Evolutionary conservation across 2,888 invertebrate genomes (phyloP).

Genomic region (Malachius bipustulatus): DNA sequence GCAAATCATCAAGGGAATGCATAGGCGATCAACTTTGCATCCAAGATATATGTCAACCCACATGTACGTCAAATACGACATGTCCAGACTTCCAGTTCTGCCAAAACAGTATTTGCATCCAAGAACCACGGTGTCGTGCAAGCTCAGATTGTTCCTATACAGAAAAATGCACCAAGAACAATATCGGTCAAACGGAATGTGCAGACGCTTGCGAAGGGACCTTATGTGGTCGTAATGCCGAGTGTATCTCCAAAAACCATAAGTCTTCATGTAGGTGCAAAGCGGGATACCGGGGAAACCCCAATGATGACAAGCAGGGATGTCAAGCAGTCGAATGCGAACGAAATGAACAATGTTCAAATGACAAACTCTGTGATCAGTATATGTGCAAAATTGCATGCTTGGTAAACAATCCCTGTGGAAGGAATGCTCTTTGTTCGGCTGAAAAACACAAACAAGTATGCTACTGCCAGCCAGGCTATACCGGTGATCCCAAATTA

Average conservation of each 20-base stretch:
- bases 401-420: slow-evolving; percentile 70
- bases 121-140: slow-evolving; percentile 62
- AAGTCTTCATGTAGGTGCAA: slow-evolving; percentile 66
- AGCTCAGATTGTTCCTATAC: slow-evolving; percentile 61
- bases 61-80: slow-evolving; percentile 65
- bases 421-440: slow-evolving; percentile 73
- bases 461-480: slow-evolving; percentile 80
- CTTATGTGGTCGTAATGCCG: slow-evolving; percentile 71
- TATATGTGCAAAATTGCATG: slow-evolving; percentile 81
- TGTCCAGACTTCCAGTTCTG: slow-evolving; percentile 81
- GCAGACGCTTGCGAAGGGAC: slow-evolving; percentile 61
- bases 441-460: slow-evolving; percentile 69
- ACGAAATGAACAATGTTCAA: slow-evolving; percentile 57
- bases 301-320: slow-evolving; percentile 60
- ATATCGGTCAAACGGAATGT: slow-evolving; percentile 66
- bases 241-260: slow-evolving; percentile 63
- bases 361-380: slow-evolving; percentile 72
- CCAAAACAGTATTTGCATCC: slow-evolving; percentile 70
- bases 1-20: slow-evolving; percentile 72
- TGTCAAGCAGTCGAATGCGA: slow-evolving; percentile 73
- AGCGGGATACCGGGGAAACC: slow-evolving; percentile 62
- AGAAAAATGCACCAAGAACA: slow-evolving; percentile 59
- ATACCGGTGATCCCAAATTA: slow-evolving; percentile 62
- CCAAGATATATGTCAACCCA: slow-evolving; percentile 72
- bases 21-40: slow-evolving; percentile 77